Evolutionary conservation across 2,888 invertebrate genomes (phyloP), one percentile per base, ranked within the genome.

Genomic region (Gisinianus flammeolus): DNA sequence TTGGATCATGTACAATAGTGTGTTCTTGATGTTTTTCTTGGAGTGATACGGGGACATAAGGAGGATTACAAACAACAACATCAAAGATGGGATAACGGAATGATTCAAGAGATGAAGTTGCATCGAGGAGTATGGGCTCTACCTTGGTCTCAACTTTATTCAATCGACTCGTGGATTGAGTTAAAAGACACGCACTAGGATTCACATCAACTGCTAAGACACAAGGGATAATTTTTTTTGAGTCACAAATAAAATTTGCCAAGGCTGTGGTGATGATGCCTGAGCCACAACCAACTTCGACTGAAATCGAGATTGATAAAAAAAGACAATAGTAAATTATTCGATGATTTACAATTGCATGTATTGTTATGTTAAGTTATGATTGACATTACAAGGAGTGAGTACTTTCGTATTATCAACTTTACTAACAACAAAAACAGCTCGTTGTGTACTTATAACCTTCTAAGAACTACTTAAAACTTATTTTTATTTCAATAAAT

Each of bases 41-140:
- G 66, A 91, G 88, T 10, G 92, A 91, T 0, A 97, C 97, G 0
- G 95, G 93, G 58, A 99, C 98, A 89, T 99, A 99, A 0, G 99
- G 99, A 0, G 99, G 98, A 90, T 99, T 99, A 86, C 98, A 99
- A 74, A 99, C 86, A 76, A 99, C 89, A 28, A 99, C 85, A 90
- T 99, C 98, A 85, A 97, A 92, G 26, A 89, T 85, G 69, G 88
- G 86, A 33, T 87, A 86, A 76, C 96, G 88, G 81, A 90, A 88
- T 83, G 87, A 87, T 4, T 89, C 87, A 70, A 95, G 88, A 87
- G 93, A 91, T 89, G 91, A 92, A 8, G 93, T 85, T 19, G 90
- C 86, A 81, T 94, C 92, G 28, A 94, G 81, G 83, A 85, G 73
- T 10, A 80, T 73, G 33, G 79, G 76, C 68, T 84, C 80, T 44